A percentile compares a stretch with the other conserved stretches of the same genome.
Conservation (phyloP, 1,140 invertebrate genomes). For the Lethrus apterus region DNA sequence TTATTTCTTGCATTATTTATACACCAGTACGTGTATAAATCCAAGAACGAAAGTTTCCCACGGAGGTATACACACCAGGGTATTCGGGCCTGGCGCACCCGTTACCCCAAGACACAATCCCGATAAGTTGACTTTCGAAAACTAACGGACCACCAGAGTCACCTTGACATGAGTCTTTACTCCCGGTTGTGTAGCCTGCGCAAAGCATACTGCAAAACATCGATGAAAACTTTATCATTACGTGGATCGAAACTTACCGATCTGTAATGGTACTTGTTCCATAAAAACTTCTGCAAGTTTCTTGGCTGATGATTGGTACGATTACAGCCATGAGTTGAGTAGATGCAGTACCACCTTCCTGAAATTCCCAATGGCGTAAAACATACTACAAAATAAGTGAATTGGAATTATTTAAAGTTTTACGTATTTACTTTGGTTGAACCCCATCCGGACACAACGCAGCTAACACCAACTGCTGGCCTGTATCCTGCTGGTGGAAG, state of each 20-base stretch:
- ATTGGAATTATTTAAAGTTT: too few relatives aligned
- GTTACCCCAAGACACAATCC: constrained; percentile 47
- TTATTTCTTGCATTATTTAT: too few relatives aligned
- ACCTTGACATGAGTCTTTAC: constrained; percentile 20
- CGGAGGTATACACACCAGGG: constrained; percentile 47
- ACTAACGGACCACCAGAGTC: constrained; percentile 7
- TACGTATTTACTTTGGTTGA: background rate
- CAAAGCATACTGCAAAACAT: constrained; percentile 22
- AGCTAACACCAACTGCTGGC: background rate
- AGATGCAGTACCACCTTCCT: background rate
- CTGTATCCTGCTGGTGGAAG: background rate
- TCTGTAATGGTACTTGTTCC: background rate
- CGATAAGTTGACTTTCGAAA: constrained; percentile 19
- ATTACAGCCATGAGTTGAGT: background rate
- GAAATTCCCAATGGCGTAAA: background rate
- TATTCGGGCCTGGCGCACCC: constrained; percentile 41
- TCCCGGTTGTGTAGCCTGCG: constrained; percentile 22
- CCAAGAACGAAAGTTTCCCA: constrained; percentile 35
- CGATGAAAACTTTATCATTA: background rate
- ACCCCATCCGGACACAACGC: constrained; percentile 6
- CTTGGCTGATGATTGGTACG: constrained; percentile 3
- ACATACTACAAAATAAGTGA: background rate
- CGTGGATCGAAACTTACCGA: constrained; percentile 1
- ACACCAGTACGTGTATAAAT: constrained; percentile 30
- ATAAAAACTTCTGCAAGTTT: background rate